Evolutionary conservation across 2,888 invertebrate genomes (phyloP), one percentile per base, ranked within the genome.

Genomic region (Halictus quadricinctus): DNA sequence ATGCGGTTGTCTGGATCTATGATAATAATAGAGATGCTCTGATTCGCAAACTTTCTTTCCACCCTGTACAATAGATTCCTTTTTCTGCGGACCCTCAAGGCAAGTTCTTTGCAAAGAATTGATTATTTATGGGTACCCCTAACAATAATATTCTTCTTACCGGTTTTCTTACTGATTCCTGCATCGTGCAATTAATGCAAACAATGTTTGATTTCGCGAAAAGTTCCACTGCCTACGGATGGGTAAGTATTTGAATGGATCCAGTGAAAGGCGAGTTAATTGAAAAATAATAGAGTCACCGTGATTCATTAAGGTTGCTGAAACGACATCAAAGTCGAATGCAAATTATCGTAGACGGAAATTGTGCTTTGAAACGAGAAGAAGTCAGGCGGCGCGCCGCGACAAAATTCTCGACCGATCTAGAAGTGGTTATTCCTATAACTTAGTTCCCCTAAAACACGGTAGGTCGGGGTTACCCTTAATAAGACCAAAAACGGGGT

Each of bases 401-500:
- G 15, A 58, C 36, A 43, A 70, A 70, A 70, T 70, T 70, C n/a
- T 43, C 70, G 70, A 2, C 21, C 41, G 70, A 70, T 70, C 41
- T 15, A 29, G 46, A 58, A 75, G 50, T 41, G 60, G 60, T 79
- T 75, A 43, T 79, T 46, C 64, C 48, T 75, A 64, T 72, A 75
- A 74, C 78, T 70, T n/a, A 43, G 75, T 60, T 75, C 72, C 25
- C 64, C 15, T 72, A 15, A 43, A 54, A 69, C 41, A 72, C 41
- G 78, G 73, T 79, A 80, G 82, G 83, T 83, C 83, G 83, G 60
- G 80, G 80, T 85, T 83, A 72, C 70, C 76, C 86, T 82, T 78
- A 58, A 82, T 75, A 82, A 79, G 79, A 69, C 72, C 58, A 60
- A 69, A 79, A 78, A 66, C 77, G 66, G 80, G 72, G 48, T 50